Evolutionary conservation across 2,113 vertebrate genomes (phyloP).

Genomic region (Xyliphius kryptos): DNA sequence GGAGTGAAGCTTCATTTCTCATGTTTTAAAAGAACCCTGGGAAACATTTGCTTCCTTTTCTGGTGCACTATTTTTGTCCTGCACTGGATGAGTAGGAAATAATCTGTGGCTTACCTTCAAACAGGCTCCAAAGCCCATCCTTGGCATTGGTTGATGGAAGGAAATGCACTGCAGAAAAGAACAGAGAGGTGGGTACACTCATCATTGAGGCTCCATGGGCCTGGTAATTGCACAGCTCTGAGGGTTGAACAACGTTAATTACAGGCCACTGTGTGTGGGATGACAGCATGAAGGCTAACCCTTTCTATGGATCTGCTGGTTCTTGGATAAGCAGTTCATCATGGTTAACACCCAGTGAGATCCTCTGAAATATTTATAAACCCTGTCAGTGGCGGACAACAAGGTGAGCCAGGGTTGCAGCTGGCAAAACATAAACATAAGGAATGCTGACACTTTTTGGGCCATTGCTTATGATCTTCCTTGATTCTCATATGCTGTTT

Average conservation of each 20-base stretch:
- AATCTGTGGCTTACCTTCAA: conserved; percentile 60
- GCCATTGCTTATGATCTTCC: neutral
- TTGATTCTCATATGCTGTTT: neutral
- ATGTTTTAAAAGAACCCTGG: too few species aligned
- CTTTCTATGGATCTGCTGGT: too few species aligned
- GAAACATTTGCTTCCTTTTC: too few species aligned
- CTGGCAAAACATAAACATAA: conserved; percentile 1
- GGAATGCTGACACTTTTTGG: neutral
- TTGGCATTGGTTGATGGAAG: conserved; percentile 52
- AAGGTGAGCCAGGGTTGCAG: conserved; percentile 27
- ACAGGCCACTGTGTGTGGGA: conserved; percentile 41
- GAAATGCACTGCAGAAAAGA: conserved; percentile 58
- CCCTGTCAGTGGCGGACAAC: conserved; percentile 43
- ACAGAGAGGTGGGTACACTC: conserved; percentile 47
- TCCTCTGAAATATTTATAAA: too few species aligned
- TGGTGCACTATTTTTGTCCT: conserved; percentile 42
- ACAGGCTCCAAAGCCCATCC: conserved; percentile 65
- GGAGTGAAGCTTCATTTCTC: too few species aligned
- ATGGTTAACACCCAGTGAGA: too few species aligned
- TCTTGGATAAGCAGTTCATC: too few species aligned
- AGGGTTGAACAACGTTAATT: conserved; percentile 56
- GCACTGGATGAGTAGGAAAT: conserved; percentile 17
- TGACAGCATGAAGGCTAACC: conserved; percentile 40
- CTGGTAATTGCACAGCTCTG: conserved; percentile 51
- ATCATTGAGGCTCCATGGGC: conserved; percentile 49